phyloP scores from a whole-genome alignment of 2,113 vertebrate species.

The Saccopteryx bilineata region DNA sequence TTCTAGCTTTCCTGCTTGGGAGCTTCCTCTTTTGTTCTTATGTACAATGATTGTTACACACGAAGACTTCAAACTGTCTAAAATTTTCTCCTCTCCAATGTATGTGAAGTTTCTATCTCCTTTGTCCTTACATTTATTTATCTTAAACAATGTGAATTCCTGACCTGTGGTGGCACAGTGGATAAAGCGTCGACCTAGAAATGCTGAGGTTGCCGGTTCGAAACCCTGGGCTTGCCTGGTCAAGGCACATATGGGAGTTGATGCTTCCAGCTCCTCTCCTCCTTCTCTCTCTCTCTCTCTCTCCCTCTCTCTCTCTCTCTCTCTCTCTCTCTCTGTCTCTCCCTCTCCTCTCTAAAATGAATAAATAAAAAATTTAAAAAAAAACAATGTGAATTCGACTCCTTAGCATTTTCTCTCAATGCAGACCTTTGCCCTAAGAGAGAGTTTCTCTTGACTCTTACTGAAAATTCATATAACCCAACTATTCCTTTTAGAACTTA shows the following conservation, averaged over 20 bases:
- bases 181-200: too few relatives aligned
- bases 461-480: not conserved
- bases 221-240: too few relatives aligned
- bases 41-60: not conserved
- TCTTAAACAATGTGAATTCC: not conserved
- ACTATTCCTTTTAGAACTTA: not conserved
- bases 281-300: too few relatives aligned
- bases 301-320: too few relatives aligned
- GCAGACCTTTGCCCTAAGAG: not conserved
- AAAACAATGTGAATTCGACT: not conserved
- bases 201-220: too few relatives aligned
- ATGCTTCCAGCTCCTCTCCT: too few relatives aligned
- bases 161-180: too few relatives aligned
- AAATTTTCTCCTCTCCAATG: not conserved
- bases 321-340: too few relatives aligned
- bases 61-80: not conserved
- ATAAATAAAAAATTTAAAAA: too few relatives aligned
- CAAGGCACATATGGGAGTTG: too few relatives aligned
- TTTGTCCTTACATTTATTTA: slow-evolving; percentile 1
- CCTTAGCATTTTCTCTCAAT: not conserved
- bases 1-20: not conserved
- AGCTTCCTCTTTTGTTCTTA: not conserved
- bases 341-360: too few relatives aligned
- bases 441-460: not conserved
- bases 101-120: not conserved